Evolutionary conservation across 2,797 vertebrate genomes (phyloP).

Genomic region (Labroides dimidiatus): DNA sequence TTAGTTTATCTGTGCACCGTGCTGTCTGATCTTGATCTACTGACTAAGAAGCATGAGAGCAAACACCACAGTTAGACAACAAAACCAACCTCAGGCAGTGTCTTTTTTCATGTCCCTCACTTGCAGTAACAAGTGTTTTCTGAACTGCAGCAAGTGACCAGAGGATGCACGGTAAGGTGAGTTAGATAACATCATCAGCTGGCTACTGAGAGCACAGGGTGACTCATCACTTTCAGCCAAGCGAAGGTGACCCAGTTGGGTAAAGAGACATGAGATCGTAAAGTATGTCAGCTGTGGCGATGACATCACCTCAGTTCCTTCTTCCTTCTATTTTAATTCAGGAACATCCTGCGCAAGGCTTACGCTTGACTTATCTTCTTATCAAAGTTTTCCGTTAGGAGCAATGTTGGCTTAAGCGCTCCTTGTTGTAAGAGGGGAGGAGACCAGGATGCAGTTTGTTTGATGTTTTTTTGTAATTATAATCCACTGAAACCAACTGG

Average conservation of each 20-base stretch:
- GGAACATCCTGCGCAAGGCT: neutral
- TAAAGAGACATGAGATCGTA: constrained; percentile 20
- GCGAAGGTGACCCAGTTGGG: constrained; percentile 43
- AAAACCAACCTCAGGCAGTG: neutral
- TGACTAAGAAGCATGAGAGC: constrained; percentile 16
- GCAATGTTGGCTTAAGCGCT: neutral
- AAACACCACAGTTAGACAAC: neutral
- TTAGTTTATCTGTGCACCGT: neutral
- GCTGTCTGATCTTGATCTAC: neutral
- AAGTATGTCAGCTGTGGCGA: constrained; percentile 21
- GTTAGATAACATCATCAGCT: constrained; percentile 43
- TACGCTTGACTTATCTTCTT: neutral
- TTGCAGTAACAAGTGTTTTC: neutral
- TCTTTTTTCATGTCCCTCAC: constrained; percentile 10
- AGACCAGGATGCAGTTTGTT: neutral
- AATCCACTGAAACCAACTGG: neutral
- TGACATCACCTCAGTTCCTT: no score
- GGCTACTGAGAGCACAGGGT: constrained; percentile 23
- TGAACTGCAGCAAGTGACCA: constrained; percentile 1
- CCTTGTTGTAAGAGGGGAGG: neutral
- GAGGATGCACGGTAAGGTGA: constrained; percentile 30
- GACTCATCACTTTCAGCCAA: constrained; percentile 53
- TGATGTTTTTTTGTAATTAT: neutral
- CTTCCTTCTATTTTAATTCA: neutral
- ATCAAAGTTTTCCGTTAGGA: neutral